Evolutionary conservation across 2,888 invertebrate genomes (phyloP), one percentile per base, ranked within the genome.

Genomic region (Drosophila quinaria): DNA sequence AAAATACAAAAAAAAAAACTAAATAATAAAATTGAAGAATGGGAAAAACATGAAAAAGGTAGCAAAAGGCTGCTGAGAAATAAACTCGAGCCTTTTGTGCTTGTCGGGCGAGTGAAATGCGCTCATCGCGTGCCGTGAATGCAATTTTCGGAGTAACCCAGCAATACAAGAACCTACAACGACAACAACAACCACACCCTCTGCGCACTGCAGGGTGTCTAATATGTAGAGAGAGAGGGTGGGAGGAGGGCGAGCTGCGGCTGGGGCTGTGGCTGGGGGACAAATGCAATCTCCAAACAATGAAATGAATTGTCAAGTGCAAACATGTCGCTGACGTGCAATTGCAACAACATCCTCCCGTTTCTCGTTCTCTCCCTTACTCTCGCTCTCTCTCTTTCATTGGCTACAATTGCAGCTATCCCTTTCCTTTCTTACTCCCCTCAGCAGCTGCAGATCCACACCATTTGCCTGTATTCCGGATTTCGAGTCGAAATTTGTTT

Each of bases 251-350:
- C 13, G n/a, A n/a, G 58, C 37, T 42, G 70, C 29, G 60, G 62
- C 47, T 55, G 70, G 56, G 72, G 77, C 85, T n/a, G n/a, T n/a
- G n/a, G n/a, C n/a, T n/a, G n/a, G n/a, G n/a, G n/a, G 89, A 74
- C 85, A 89, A 89, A 89, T 86, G 89, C 89, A 87, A 89, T 89
- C 88, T 82, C 89, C 87, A 82, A 82, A 83, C 88, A 89, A 89
- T 90, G 90, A 90, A 89, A 89, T 89, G 89, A 90, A 89, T 89
- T 89, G 89, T 89, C 89, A 89, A 89, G 90, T 90, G 89, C 86
- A 86, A 86, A 84, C 85, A 89, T 85, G 88, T 72, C 70, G 86
- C 85, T 89, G 89, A 81, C 87, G 85, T 87, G 88, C 86, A 85
- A 79, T 85, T 79, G 80, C 80, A 80, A 65, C 69, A 22, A 59